Evolutionary conservation across 2,113 vertebrate genomes (phyloP).

Genomic region (Penelope pileata): DNA sequence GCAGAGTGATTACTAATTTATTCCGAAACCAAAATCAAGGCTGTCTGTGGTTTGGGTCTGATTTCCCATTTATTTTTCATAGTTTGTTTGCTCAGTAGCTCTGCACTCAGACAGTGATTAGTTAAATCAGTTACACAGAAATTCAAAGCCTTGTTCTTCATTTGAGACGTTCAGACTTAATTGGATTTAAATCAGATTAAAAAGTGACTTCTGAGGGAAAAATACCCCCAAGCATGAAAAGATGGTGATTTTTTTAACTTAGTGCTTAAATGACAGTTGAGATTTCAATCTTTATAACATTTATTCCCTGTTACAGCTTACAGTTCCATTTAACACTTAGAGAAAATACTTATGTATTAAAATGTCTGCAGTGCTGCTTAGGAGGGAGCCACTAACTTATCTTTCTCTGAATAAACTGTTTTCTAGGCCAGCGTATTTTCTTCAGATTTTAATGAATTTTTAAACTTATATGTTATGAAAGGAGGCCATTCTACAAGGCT

Average conservation of each 20-base stretch:
- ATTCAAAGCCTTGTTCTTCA: slow-evolving; percentile 57
- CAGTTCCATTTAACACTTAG: slow-evolving; percentile 12
- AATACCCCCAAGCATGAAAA: slow-evolving; percentile 45
- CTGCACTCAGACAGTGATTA: slow-evolving; percentile 19
- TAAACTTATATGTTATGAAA: neutral
- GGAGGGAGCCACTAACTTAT: neutral
- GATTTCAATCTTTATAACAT: slow-evolving; percentile 31
- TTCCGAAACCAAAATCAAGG: slow-evolving; percentile 45
- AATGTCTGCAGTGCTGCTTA: neutral
- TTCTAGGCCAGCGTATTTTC: neutral
- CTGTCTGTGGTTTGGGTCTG: slow-evolving; percentile 21
- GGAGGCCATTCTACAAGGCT: neutral
- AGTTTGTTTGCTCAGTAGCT: slow-evolving; percentile 35
- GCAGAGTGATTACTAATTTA: slow-evolving; percentile 29
- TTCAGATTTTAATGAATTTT: neutral
- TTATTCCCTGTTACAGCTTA: slow-evolving; percentile 25
- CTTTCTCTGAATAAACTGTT: neutral
- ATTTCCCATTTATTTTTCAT: slow-evolving; percentile 45
- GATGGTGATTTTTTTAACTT: slow-evolving; percentile 40
- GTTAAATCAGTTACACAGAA: slow-evolving; percentile 58
- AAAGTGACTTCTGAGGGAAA: slow-evolving; percentile 61
- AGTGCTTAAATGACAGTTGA: slow-evolving; percentile 4
- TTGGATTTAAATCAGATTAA: slow-evolving; percentile 68
- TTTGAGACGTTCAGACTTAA: slow-evolving; percentile 66
- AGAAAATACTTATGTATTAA: neutral